Conservation (phyloP, 2,797 vertebrate genomes). For the Toxotes lorentzi region DNA sequence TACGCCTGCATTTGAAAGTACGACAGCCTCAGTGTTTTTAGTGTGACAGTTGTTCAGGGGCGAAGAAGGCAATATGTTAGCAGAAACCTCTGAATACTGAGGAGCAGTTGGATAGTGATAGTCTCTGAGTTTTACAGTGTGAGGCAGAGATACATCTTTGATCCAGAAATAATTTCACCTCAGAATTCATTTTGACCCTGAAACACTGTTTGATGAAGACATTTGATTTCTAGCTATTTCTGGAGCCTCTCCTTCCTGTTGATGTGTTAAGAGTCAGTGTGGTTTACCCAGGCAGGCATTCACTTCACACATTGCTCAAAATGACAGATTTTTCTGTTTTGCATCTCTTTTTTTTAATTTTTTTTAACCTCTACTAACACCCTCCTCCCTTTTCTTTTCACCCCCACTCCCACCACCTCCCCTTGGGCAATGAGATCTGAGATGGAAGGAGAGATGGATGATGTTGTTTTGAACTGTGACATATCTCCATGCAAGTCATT, state of each 20-base stretch:
- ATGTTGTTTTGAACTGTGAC: slow-evolving; percentile 81
- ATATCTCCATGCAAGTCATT: slow-evolving; percentile 74
- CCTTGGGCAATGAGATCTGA: slow-evolving; percentile 59
- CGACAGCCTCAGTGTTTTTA: background rate
- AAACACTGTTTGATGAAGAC: slow-evolving; percentile 45
- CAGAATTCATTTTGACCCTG: slow-evolving; percentile 37
- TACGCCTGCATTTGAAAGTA: slow-evolving; percentile 24
- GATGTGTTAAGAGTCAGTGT: slow-evolving; percentile 42
- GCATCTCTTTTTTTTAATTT: slow-evolving; percentile 23
- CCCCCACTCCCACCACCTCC: slow-evolving; percentile 47
- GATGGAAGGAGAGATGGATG: slow-evolving; percentile 77
- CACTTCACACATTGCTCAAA: slow-evolving; percentile 52
- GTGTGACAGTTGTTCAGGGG: background rate
- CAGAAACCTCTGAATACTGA: slow-evolving; percentile 5
- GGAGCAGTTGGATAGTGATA: background rate
- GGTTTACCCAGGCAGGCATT: slow-evolving; percentile 37
- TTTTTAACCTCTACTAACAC: slow-evolving; percentile 33
- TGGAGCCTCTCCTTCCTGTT: slow-evolving; percentile 45
- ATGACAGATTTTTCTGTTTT: slow-evolving; percentile 57
- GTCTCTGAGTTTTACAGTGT: slow-evolving; percentile 1
- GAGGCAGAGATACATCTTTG: slow-evolving; percentile 23
- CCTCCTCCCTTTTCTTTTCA: slow-evolving; percentile 27
- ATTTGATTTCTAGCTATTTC: slow-evolving; percentile 59
- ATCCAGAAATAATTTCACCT: slow-evolving; percentile 59
- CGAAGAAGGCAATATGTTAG: slow-evolving; percentile 1